Percentiles rank a stretch among this genome's conserved stretches.
Evolutionary conservation across 2,888 invertebrate species (phyloP).

Genomic region (Pammene aurita): DNA sequence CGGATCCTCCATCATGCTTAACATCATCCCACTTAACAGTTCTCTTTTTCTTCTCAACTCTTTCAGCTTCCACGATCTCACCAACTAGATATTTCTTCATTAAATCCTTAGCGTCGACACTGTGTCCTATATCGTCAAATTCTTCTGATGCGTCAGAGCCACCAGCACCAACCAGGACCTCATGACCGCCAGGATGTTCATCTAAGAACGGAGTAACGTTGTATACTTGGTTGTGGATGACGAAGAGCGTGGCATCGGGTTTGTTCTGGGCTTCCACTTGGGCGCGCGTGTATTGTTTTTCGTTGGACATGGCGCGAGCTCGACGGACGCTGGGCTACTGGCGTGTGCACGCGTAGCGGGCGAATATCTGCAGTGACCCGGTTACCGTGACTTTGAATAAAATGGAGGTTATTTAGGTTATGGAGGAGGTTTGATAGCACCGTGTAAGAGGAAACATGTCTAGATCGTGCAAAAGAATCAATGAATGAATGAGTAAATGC

Average conservation of each 20-base stretch:
- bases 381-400: slow-evolving; percentile 19
- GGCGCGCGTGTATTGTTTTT: slow-evolving; percentile 56
- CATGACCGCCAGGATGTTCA: slow-evolving; percentile 98
- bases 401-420: slow-evolving; percentile 7
- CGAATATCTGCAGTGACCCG: slow-evolving; percentile 26
- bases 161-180: slow-evolving; percentile 93
- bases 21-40: slow-evolving; percentile 46
- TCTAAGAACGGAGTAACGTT: slow-evolving; percentile 72
- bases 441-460: neutral
- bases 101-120: slow-evolving; percentile 96
- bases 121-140: slow-evolving; percentile 99
- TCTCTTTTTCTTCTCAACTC: slow-evolving; percentile 48
- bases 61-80: slow-evolving; percentile 84
- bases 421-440: slow-evolving; percentile 8
- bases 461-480: neutral
- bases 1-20: slow-evolving; percentile 40
- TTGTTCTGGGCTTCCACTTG: slow-evolving; percentile 57
- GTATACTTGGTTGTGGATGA: slow-evolving; percentile 74
- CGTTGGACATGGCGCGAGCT: slow-evolving; percentile 46
- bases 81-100: slow-evolving; percentile 95
- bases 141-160: slow-evolving; percentile 96
- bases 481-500: no score
- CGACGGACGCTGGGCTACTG: slow-evolving; percentile 39
- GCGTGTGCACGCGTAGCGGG: slow-evolving; percentile 1
- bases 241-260: slow-evolving; percentile 56